Conservation (phyloP, 92 coral and sea anemone genomes). For the Porites rus region DNA sequence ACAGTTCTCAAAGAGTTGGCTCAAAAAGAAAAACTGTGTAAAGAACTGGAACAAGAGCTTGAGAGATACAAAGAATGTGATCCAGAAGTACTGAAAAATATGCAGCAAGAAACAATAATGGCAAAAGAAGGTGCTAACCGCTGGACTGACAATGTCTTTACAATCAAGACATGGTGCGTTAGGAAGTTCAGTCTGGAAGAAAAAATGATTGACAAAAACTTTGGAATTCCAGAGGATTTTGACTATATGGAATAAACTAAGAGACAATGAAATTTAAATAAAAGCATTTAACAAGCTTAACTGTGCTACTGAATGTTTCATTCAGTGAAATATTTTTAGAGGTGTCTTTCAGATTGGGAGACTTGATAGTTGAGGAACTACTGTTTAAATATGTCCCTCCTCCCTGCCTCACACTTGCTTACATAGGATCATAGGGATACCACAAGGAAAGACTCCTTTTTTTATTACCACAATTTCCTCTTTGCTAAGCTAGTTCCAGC, state of each 20-base stretch:
- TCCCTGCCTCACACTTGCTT: too few relatives aligned
- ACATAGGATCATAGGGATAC: too few relatives aligned
- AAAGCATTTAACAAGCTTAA: background rate
- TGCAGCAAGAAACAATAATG: constrained; percentile 78
- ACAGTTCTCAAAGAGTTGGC: constrained; percentile 76
- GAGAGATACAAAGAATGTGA: constrained; percentile 89
- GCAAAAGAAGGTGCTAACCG: constrained; percentile 93
- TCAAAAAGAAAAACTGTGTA: constrained; percentile 74
- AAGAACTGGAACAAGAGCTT: constrained; percentile 73
- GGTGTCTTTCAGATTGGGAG: too few relatives aligned
- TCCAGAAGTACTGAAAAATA: constrained; percentile 89
- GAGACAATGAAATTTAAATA: background rate
- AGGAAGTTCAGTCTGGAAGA: constrained; percentile 92
- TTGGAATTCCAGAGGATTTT: constrained; percentile 99
- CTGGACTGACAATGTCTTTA: constrained; percentile 97
- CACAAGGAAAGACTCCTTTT: too few relatives aligned
- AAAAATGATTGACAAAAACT: constrained; percentile 90
- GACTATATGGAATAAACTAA: constrained; percentile 81
- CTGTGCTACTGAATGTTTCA: too few relatives aligned
- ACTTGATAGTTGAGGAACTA: too few relatives aligned
- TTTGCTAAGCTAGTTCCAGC: too few relatives aligned
- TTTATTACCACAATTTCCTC: too few relatives aligned
- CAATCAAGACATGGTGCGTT: constrained; percentile 95
- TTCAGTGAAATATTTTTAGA: too few relatives aligned
- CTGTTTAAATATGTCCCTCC: too few relatives aligned